Percentiles rank a stretch among this genome's conserved stretches.
phyloP scores from a whole-genome alignment of 1,140 invertebrate genomes.

The Zaprionus gabonicus region DNA sequence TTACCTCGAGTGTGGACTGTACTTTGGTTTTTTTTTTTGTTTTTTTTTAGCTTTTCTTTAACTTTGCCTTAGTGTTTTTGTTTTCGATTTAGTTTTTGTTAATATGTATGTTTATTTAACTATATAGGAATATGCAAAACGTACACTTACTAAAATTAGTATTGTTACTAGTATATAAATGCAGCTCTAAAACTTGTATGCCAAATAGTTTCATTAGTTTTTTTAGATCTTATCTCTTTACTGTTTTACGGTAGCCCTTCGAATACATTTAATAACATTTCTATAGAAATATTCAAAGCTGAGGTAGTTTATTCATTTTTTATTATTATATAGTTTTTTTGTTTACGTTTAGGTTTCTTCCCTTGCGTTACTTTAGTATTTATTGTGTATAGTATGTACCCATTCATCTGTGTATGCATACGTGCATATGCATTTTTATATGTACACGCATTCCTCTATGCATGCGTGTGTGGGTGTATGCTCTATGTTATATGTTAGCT shows the following conservation, averaged over 20 bases:
- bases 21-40: not conserved
- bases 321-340: conserved; percentile 53
- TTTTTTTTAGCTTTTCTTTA: conserved; percentile 30
- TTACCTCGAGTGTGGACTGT: not conserved
- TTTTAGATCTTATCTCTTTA: conserved; percentile 36
- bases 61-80: conserved; percentile 19
- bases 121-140: conserved; percentile 81
- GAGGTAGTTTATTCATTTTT: conserved; percentile 78
- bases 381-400: conserved; percentile 45
- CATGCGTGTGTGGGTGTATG: conserved; percentile 7
- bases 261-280: conserved; percentile 80
- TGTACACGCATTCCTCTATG: conserved; percentile 41
- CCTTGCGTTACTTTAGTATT: conserved; percentile 8
- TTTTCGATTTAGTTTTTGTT: conserved; percentile 40
- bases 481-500: conserved; percentile 11
- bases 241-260: conserved; percentile 36
- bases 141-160: conserved; percentile 69
- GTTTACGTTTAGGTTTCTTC: conserved; percentile 19
- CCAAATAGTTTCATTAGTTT: conserved; percentile 35
- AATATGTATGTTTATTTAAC: conserved; percentile 64
- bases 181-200: conserved; percentile 78
- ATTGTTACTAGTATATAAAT: conserved; percentile 74
- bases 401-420: conserved; percentile 46
- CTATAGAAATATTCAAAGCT: conserved; percentile 82
- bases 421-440: conserved; percentile 54